Evolutionary conservation across 2,797 vertebrate species (phyloP), one percentile per base, ranked within the genome.

Genomic region (Novumbra hubbsi): DNA sequence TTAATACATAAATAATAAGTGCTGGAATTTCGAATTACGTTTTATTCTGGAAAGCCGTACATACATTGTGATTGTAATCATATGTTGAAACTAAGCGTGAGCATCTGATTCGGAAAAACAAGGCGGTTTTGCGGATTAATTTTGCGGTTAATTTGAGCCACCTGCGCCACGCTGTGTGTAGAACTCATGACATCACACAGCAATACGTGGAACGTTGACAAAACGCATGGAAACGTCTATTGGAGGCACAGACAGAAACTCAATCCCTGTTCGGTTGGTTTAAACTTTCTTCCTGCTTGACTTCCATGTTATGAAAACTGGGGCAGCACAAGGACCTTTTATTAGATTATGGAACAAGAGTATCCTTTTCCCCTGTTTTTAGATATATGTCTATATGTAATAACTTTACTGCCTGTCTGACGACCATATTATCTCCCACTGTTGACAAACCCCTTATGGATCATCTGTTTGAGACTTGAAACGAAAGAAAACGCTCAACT

Each of bases 221-320:
- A 73, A 79, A 82, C 74, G 83, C 86, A 78, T 24, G 71, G 80
- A 84, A 79, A 60, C 16, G 41, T 82, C 78, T 81, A 63, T 72
- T 79, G 76, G 84, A 76, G 80, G 67, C 48, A 81, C 78, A 84
- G 60, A 69, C 74, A 78, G 86, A 83, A 87, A 86, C 82, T 72
- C 62, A 80, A 83, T 84, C 79, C 78, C 79, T 76, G 71, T 78
- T 82, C 64, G 76, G 84, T 89, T 84, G 73, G 73, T 86, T 88
- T 85, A 83, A 84, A 78, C 75, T 84, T 84, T 80, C 72, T 88
- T 89, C 86, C 86, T 90, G 85, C 90, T 89, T 86, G 49, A 86
- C 77, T 84, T 89, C 72, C 80, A 86, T 76, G 77, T 85, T 83
- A 82, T 45, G 68, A 71, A 78, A 76, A 63, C 76, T 66, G 82